Evolutionary conservation across 1,140 invertebrate genomes (phyloP).

Genomic region (Aphis gossypii): DNA sequence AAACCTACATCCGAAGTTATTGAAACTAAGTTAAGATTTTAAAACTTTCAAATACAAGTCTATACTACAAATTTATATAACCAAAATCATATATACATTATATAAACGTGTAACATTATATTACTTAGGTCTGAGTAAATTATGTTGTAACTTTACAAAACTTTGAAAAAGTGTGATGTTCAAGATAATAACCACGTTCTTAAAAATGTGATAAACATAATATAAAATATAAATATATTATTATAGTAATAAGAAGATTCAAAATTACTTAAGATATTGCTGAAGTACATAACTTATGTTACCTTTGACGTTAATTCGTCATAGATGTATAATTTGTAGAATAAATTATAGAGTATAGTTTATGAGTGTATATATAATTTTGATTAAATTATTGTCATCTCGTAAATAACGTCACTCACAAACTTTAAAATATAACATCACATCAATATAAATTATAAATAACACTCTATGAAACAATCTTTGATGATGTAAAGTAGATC

Average conservation of each 20-base stretch:
- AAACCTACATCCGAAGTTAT: no score
- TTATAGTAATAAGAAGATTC: not conserved
- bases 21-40: no score
- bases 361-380: not conserved
- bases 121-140: not conserved
- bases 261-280: not conserved
- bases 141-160: not conserved
- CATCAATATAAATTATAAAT: not conserved
- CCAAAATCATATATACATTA: no score
- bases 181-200: not conserved
- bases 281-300: not conserved
- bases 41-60: not conserved
- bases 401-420: not conserved
- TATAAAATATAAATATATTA: not conserved
- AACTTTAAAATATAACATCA: not conserved
- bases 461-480: not conserved
- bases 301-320: no score
- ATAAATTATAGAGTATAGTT: not conserved
- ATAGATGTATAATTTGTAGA: not conserved
- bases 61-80: not conserved
- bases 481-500: not conserved
- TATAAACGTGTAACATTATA: no score
- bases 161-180: not conserved
- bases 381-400: conserved; percentile 5
- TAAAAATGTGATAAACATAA: not conserved